Evolutionary conservation across 2,113 vertebrate genomes (phyloP).

Genomic region (Naja naja): DNA sequence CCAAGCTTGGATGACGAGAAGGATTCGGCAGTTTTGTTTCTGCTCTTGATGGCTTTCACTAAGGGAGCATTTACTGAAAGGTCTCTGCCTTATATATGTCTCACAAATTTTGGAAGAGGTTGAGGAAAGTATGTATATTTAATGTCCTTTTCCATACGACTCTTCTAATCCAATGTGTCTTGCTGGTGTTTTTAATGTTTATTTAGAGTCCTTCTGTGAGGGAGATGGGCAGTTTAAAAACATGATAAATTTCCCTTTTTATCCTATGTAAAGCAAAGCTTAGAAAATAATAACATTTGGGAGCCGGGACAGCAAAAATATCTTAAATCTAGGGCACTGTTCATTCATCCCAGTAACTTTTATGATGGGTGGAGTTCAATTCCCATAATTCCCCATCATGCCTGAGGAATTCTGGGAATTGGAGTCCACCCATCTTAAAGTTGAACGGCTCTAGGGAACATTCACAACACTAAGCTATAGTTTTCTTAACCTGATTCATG

Average conservation of each 20-base stretch:
- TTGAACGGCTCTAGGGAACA: neutral
- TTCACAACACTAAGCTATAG: neutral
- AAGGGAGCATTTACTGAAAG: neutral
- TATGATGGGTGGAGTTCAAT: neutral
- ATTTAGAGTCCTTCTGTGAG: neutral
- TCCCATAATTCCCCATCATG: neutral
- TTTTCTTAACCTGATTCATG: neutral
- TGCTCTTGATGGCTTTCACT: neutral
- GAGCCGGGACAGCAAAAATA: neutral
- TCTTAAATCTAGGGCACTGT: neutral
- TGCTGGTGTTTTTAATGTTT: neutral
- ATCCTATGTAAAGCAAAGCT: neutral
- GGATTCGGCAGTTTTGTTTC: neutral
- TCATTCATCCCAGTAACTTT: neutral
- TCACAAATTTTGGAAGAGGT: neutral
- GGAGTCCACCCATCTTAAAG: neutral
- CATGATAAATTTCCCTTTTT: neutral
- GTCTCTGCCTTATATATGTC: neutral
- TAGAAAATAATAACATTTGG: neutral
- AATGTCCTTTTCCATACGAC: neutral
- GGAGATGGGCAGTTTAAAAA: neutral
- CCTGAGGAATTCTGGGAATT: neutral
- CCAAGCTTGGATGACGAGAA: neutral
- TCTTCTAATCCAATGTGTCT: neutral
- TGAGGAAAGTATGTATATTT: neutral